phyloP scores from a whole-genome alignment of 1,140 invertebrate species.

The Polypedilum pembai region DNA sequence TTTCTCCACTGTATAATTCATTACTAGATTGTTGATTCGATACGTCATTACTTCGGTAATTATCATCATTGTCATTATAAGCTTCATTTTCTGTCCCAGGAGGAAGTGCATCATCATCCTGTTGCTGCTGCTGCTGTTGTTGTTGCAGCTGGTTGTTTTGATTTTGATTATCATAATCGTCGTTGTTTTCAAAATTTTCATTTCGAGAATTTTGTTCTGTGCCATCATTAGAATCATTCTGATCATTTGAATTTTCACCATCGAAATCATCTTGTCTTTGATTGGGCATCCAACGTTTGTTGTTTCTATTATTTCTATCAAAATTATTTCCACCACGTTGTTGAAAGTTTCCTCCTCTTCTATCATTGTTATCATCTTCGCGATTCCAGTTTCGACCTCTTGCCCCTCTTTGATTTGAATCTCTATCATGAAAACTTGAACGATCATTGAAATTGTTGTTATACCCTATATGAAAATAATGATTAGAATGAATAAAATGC shows the following conservation, averaged over 20 bases:
- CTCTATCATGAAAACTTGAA: conserved; percentile 39
- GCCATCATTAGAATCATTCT: not conserved
- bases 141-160: not conserved
- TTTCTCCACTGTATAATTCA: not conserved
- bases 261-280: conserved; percentile 26
- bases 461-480: not conserved
- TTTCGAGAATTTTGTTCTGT: not conserved
- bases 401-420: conserved; percentile 41
- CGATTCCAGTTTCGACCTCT: conserved; percentile 39
- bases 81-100: not conserved
- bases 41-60: not conserved
- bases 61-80: not conserved
- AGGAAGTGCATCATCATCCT: not conserved
- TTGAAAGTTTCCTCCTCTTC: conserved; percentile 34
- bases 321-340: not conserved
- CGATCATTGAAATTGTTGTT: conserved; percentile 42
- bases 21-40: not conserved
- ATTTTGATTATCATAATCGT: not conserved
- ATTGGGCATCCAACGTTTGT: conserved; percentile 33
- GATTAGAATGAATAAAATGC: not conserved
- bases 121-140: not conserved
- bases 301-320: conserved; percentile 33
- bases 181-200: conserved; percentile 8
- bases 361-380: conserved; percentile 42
- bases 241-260: not conserved